Conservation (phyloP, 2,797 vertebrate genomes). For the Anguilla anguilla region DNA sequence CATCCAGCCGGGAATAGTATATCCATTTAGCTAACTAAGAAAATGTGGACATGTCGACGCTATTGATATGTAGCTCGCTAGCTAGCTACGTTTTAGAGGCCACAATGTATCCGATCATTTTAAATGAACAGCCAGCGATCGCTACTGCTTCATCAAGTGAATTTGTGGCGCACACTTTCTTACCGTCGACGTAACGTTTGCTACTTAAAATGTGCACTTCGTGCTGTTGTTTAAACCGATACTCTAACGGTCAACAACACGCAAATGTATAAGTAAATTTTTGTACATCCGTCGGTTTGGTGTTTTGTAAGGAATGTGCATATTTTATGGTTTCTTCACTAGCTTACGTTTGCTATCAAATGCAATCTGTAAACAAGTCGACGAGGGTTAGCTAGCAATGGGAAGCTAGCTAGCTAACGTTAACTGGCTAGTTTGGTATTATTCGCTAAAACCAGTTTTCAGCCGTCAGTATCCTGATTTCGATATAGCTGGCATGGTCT, state of each 20-base stretch:
- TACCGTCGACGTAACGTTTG: constrained; percentile 15
- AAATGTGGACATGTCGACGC: constrained; percentile 13
- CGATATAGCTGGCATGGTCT: not conserved
- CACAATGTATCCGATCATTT: not conserved
- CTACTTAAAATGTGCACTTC: not conserved
- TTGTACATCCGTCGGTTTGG: not conserved
- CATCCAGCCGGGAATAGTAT: not conserved
- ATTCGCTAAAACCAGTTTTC: not conserved
- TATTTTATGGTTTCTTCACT: not conserved
- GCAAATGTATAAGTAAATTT: not conserved
- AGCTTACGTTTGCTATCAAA: not conserved
- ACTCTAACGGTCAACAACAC: not conserved
- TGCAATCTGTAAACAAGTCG: constrained; percentile 4
- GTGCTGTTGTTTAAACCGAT: not conserved
- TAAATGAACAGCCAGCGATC: not conserved
- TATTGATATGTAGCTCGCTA: not conserved
- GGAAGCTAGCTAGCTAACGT: constrained; percentile 13
- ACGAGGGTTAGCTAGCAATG: not conserved
- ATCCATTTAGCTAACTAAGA: not conserved
- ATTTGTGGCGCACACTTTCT: constrained; percentile 35
- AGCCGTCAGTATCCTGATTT: not conserved
- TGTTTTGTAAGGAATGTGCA: not conserved
- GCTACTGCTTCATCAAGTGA: not conserved
- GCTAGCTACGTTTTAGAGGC: not conserved
- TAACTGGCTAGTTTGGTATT: not conserved